Evolutionary conservation across 1,140 invertebrate species (phyloP).

Genomic region (Aphelenchoides avenae): DNA sequence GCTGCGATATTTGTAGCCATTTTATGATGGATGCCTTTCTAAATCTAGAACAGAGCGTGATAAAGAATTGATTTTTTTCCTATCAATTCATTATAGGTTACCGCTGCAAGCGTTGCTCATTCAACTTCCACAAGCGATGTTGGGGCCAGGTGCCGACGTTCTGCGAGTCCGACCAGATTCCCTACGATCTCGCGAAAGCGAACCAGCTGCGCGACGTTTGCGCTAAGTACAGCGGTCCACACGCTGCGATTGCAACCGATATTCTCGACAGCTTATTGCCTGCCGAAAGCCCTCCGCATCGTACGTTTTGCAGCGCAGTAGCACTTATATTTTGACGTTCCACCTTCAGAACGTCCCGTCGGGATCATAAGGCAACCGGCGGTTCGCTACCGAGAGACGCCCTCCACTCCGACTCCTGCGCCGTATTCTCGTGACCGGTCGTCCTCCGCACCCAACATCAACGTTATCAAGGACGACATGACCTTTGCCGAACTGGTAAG

Average conservation of each 20-base stretch:
- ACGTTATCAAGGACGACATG: conserved; percentile 42
- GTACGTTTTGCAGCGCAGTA: too few relatives aligned
- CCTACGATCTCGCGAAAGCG: conserved; percentile 35
- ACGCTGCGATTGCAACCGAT: conserved; percentile 30
- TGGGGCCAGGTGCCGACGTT: conserved; percentile 45
- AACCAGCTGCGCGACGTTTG: conserved; percentile 38
- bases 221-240: conserved; percentile 32
- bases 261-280: conserved; percentile 36
- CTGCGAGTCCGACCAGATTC: conserved; percentile 33
- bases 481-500: conserved; percentile 28
- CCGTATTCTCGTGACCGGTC: conserved; percentile 34
- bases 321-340: too few relatives aligned
- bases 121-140: conserved; percentile 43
- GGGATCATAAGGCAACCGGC: not conserved
- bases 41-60: not conserved
- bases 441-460: conserved; percentile 46
- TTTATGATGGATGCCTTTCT: too few relatives aligned
- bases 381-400: too few relatives aligned
- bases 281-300: too few relatives aligned
- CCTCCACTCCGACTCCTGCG: not conserved
- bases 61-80: not conserved
- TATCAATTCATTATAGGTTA: conserved; percentile 1
- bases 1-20: not conserved
- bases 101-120: conserved; percentile 16
- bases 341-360: not conserved